Evolutionary conservation across 2,113 vertebrate genomes (phyloP).

Genomic region (Oncorhynchus clarkii): DNA sequence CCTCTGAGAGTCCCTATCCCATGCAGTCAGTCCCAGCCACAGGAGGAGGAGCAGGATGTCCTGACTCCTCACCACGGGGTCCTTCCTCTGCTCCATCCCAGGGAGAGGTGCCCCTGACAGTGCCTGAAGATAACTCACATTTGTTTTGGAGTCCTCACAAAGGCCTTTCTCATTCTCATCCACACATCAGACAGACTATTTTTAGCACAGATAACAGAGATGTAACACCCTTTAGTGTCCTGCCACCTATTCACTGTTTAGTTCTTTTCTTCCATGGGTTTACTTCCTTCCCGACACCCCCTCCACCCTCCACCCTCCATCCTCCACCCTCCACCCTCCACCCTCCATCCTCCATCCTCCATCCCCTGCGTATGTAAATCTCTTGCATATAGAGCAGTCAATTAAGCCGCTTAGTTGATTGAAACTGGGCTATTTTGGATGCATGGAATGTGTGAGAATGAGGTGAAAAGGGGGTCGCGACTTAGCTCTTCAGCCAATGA

Average conservation of each 20-base stretch:
- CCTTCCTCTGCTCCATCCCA: slow-evolving; percentile 58
- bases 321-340: too few species aligned
- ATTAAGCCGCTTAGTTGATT: slow-evolving; percentile 58
- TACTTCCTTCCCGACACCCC: slow-evolving; percentile 40
- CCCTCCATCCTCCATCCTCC: slow-evolving; percentile 14
- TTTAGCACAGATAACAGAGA: slow-evolving; percentile 58
- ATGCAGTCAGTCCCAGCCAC: neutral
- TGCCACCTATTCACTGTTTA: slow-evolving; percentile 44
- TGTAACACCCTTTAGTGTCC: slow-evolving; percentile 56
- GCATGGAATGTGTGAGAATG: slow-evolving; percentile 54
- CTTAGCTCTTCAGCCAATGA: slow-evolving; percentile 39
- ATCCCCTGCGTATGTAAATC: slow-evolving; percentile 49
- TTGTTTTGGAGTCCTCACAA: slow-evolving; percentile 69
- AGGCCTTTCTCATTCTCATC: slow-evolving; percentile 37
- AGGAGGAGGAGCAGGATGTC: neutral
- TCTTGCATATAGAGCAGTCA: slow-evolving; percentile 48
- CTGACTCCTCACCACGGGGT: slow-evolving; percentile 42
- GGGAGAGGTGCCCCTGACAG: slow-evolving; percentile 48
- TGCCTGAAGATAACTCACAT: slow-evolving; percentile 55
- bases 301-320: too few species aligned
- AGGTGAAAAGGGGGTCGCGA: slow-evolving; percentile 46
- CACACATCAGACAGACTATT: slow-evolving; percentile 66
- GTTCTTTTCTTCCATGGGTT: slow-evolving; percentile 60
- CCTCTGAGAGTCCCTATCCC: slow-evolving; percentile 3
- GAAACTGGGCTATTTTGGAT: slow-evolving; percentile 51